phyloP scores from a whole-genome alignment of 2,797 vertebrate genomes.

The Lacerta agilis region DNA sequence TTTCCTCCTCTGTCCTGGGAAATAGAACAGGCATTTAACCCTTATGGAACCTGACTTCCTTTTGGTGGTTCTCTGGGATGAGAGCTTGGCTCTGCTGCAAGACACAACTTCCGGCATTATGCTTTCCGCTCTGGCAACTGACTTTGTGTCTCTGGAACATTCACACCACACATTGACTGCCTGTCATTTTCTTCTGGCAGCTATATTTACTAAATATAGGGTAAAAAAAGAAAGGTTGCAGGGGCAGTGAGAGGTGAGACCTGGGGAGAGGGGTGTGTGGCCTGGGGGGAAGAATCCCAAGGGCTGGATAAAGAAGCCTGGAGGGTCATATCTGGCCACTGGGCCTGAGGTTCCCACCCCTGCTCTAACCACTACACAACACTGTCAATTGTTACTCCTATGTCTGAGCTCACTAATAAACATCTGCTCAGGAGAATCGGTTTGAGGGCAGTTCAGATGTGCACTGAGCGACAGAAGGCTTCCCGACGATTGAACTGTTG shows the following conservation, averaged over 20 bases:
- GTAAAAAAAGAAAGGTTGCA: too few species aligned
- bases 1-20: constrained; percentile 3
- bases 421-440: constrained; percentile 66
- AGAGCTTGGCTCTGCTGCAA: background rate
- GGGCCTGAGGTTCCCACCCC: too few species aligned
- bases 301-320: too few species aligned
- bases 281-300: too few species aligned
- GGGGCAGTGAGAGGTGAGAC: too few species aligned
- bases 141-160: background rate
- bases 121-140: background rate
- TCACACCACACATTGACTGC: too few species aligned
- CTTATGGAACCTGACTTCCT: background rate
- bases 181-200: constrained; percentile 67
- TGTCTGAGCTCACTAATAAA: constrained; percentile 73
- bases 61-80: background rate
- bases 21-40: background rate
- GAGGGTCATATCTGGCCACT: too few species aligned
- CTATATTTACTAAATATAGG: background rate
- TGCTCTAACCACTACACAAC: background rate
- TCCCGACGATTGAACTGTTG: constrained; percentile 78
- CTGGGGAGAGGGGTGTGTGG: too few species aligned
- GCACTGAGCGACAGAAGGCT: constrained; percentile 75
- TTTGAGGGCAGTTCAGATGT: constrained; percentile 73
- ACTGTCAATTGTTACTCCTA: background rate
- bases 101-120: background rate